phyloP scores from a whole-genome alignment of 2,888 invertebrate genomes.

The Microctonus aethiopoides region DNA sequence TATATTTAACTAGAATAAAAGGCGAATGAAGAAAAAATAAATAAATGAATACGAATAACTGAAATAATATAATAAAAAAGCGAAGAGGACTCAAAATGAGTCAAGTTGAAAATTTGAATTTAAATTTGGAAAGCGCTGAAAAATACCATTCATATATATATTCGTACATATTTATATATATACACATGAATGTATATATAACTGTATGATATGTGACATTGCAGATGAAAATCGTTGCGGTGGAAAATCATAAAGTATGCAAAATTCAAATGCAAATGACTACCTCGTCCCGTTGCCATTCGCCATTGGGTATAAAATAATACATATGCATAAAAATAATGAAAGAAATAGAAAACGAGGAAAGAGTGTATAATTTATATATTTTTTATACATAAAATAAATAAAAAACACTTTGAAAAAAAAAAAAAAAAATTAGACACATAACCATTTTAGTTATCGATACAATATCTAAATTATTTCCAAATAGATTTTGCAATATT shows the following conservation, averaged over 20 bases:
- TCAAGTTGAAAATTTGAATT: constrained; percentile 33
- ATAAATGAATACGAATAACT: no score
- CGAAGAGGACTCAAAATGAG: not conserved
- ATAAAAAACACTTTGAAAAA: not conserved
- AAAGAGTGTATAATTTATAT: no score
- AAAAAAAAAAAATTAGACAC: no score
- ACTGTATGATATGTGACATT: no score
- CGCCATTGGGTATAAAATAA: constrained; percentile 34
- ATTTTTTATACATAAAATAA: no score
- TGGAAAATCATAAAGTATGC: constrained; percentile 63
- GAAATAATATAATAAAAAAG: not conserved
- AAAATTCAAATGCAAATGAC: constrained; percentile 63
- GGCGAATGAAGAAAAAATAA: not conserved
- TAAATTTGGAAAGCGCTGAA: constrained; percentile 38
- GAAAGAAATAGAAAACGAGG: not conserved
- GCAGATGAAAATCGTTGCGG: constrained; percentile 40
- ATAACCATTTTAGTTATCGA: no score
- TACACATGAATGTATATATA: constrained; percentile 27
- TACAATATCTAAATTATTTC: no score
- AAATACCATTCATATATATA: constrained; percentile 29
- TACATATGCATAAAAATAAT: constrained; percentile 60
- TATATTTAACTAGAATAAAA: not conserved
- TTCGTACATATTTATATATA: not conserved
- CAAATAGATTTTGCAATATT: no score
- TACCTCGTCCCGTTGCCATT: not conserved